phyloP scores from a whole-genome alignment of 1,140 invertebrate genomes.

The Brachionus manjavacas region DNA sequence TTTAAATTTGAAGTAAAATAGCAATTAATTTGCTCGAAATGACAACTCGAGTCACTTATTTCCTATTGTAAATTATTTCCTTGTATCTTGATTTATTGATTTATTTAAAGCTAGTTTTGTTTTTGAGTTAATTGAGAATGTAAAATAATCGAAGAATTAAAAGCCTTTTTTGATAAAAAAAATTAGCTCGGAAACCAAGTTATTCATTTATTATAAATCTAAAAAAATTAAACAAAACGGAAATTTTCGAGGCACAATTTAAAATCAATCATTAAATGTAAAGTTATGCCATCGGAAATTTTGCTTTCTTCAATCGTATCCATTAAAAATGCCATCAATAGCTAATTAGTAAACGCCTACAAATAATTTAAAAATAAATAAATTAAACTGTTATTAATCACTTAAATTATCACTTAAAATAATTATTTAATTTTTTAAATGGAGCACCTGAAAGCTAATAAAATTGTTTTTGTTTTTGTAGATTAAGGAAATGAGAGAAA shows the following conservation, averaged over 20 bases:
- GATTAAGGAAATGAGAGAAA: constrained; percentile 3
- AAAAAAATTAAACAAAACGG: neutral
- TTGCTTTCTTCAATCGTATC: neutral
- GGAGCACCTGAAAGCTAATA: neutral
- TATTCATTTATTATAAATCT: neutral
- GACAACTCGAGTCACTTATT: neutral
- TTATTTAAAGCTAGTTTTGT: neutral
- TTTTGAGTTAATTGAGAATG: neutral
- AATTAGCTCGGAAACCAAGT: neutral
- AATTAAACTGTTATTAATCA: neutral
- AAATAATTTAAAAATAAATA: neutral
- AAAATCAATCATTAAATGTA: neutral
- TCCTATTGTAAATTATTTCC: neutral
- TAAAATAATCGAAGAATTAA: neutral
- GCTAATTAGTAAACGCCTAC: too few species aligned
- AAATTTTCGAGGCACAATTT: neutral
- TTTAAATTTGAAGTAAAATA: neutral
- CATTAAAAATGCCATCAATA: neutral
- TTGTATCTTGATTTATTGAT: neutral
- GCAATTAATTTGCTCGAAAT: neutral
- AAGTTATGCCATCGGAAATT: neutral
- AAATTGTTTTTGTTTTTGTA: neutral
- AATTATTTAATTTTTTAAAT: neutral
- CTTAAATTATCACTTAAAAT: neutral
- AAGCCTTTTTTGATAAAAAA: neutral